Evolutionary conservation across 2,113 vertebrate genomes (phyloP), one percentile per base, ranked within the genome.

Genomic region (Tachycineta bicolor): DNA sequence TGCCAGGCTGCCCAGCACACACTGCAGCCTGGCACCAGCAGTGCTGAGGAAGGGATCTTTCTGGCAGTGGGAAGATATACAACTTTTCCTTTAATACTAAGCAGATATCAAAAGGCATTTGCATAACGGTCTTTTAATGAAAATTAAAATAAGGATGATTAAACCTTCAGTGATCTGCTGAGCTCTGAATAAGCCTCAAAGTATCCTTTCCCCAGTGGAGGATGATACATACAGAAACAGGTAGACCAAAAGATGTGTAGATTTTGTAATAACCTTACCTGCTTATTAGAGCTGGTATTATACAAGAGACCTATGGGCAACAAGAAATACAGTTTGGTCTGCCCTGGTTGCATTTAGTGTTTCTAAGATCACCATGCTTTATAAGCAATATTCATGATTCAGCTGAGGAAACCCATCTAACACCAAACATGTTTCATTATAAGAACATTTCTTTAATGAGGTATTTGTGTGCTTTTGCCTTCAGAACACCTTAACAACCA

Each of bases 61-160:
- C 31, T 63, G 64, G 73, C 76, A 68, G 17, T 63, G 78, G 56
- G 78, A 75, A 80, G 65, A 82, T 6, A 67, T 4, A 77, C 22
- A 67, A 64, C 46, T 19, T 82, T 79, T 90, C 94, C 77, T 87
- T 94, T 67, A 80, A 28, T 37, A 28, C 39, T 80, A 79, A 83
- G 87, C 67, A 94, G 89, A 88, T 91, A 89, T 59, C 78, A 95
- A 96, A 95, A 94, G 39, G 41, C 58, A 84, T 89, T 87, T 93
- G 82, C 89, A 89, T 95, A 95, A 93, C 0, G 0, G 29, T 67
- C 82, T 88, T 96, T n/a, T 96, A 93, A 95, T 94, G 91, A 95
- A 94, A 97, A 91, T 94, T 93, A 95, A 95, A 96, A 93, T 91
- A 93, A 94, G 87, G 90, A 76, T 91, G 64, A 94, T 88, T 78